phyloP scores from a whole-genome alignment of 2,888 invertebrate species.

The Mesorhabditis sp. region DNA sequence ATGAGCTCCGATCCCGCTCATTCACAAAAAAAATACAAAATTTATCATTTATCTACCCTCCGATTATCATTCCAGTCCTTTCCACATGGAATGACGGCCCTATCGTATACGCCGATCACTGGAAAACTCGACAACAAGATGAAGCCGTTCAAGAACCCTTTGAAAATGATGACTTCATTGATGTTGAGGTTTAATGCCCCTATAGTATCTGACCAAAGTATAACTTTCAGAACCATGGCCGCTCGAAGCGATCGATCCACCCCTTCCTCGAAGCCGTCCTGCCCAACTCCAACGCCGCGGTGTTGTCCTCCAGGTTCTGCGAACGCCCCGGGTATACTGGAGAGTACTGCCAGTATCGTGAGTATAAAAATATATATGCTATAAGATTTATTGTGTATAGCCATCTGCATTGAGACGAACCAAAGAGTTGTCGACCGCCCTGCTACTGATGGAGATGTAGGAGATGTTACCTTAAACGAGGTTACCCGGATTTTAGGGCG shows the following conservation, averaged over 20 bases:
- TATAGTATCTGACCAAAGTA: not conserved
- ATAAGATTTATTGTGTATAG: slow-evolving; percentile 17
- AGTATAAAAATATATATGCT: slow-evolving; percentile 4
- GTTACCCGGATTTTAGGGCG: slow-evolving; percentile 7
- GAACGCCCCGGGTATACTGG: slow-evolving; percentile 42
- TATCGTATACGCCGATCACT: not conserved
- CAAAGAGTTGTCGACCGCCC: slow-evolving; percentile 18
- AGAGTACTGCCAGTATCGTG: slow-evolving; percentile 40
- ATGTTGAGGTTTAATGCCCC: not conserved
- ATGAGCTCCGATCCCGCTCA: no score
- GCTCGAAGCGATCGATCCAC: not conserved
- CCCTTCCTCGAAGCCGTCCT: not conserved
- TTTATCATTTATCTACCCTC: no score
- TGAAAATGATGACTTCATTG: not conserved
- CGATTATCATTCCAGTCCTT: no score
- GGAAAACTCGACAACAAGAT: not conserved
- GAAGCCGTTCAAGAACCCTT: not conserved
- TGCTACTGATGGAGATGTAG: slow-evolving; percentile 15
- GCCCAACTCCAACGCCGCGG: not conserved
- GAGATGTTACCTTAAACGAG: slow-evolving; percentile 1
- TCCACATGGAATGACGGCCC: slow-evolving; percentile 3
- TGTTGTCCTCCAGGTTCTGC: slow-evolving; percentile 15
- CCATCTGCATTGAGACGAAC: slow-evolving; percentile 29
- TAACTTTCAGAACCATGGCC: slow-evolving; percentile 1
- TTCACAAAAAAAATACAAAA: no score